Evolutionary conservation across 2,888 invertebrate genomes (phyloP).

Genomic region (Drosophila longiperda): DNA sequence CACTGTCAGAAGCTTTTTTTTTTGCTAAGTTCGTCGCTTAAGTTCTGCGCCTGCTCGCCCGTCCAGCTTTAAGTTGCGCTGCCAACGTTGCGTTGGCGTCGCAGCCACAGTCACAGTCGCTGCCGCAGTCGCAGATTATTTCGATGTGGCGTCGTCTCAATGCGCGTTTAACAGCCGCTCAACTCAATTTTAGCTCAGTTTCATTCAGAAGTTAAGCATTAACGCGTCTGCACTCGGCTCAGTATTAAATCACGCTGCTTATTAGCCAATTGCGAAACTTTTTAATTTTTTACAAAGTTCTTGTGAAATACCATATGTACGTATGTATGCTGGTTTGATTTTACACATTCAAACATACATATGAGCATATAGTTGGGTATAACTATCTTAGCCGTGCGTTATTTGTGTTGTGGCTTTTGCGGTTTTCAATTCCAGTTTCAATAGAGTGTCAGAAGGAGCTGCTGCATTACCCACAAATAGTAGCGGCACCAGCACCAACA

Average conservation of each 20-base stretch:
- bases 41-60: conserved; percentile 61
- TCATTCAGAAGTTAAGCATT: conserved; percentile 77
- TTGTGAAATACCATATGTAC: conserved; percentile 61
- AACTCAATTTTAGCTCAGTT: conserved; percentile 68
- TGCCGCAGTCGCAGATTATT: conserved; percentile 6
- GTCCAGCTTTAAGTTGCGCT: conserved; percentile 38
- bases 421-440: conserved; percentile 72
- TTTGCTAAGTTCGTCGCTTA: conserved; percentile 16
- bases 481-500: background rate
- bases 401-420: conserved; percentile 77
- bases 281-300: conserved; percentile 73
- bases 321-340: conserved; percentile 31
- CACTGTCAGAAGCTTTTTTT: conserved; percentile 55
- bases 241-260: conserved; percentile 35
- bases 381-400: conserved; percentile 63
- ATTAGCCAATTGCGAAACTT: conserved; percentile 68
- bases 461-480: conserved; percentile 8
- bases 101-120: background rate
- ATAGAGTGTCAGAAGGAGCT: conserved; percentile 64
- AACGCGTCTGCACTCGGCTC: conserved; percentile 47
- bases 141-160: conserved; percentile 56
- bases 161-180: conserved; percentile 71
- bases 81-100: conserved; percentile 22
- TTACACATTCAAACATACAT: conserved; percentile 26
- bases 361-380: conserved; percentile 17